Percentiles rank a stretch among this genome's conserved stretches.
phyloP scores from a whole-genome alignment of 2,888 invertebrate genomes.

The Drosophila colorata region DNA sequence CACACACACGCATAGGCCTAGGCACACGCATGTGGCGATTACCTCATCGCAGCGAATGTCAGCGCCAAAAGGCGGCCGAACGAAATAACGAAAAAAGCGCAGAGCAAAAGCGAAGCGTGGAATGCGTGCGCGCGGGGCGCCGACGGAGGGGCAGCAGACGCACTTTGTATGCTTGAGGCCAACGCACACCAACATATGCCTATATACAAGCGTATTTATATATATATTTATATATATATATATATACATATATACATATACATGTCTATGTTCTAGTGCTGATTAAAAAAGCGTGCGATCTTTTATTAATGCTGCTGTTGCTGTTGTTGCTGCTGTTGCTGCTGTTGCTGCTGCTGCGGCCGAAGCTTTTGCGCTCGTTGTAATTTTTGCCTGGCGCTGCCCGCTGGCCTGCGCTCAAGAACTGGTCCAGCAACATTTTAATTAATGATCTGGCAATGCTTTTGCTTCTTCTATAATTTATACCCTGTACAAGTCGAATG shows the following conservation, averaged over 20 bases:
- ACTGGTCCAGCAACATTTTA: conserved; percentile 81
- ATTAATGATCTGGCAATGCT: conserved; percentile 72
- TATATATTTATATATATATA: too few relatives aligned
- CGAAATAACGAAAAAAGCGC: conserved; percentile 41
- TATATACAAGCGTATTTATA: background rate
- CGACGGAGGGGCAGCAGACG: conserved; percentile 25
- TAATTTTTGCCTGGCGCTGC: conserved; percentile 9
- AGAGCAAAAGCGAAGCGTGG: conserved; percentile 62
- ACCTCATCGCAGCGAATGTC: conserved; percentile 77
- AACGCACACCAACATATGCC: conserved; percentile 31
- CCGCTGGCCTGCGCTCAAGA: conserved; percentile 52
- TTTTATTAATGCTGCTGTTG: conserved; percentile 51
- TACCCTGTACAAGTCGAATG: conserved; percentile 26
- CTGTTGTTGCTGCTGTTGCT: conserved; percentile 7
- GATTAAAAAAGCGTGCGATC: conserved; percentile 72
- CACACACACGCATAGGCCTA: conserved; percentile 20
- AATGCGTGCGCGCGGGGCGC: conserved; percentile 63
- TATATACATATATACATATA: background rate
- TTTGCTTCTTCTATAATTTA: conserved; percentile 33
- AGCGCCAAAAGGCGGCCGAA: conserved; percentile 47
- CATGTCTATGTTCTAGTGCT: conserved; percentile 52
- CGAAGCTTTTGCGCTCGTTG: background rate
- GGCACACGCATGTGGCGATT: conserved; percentile 65
- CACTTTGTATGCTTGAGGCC: conserved; percentile 65
- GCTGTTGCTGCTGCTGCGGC: background rate